Base-by-base conservation (phyloP, 2,888 invertebrate species). In the Pecten maximus region DNA sequence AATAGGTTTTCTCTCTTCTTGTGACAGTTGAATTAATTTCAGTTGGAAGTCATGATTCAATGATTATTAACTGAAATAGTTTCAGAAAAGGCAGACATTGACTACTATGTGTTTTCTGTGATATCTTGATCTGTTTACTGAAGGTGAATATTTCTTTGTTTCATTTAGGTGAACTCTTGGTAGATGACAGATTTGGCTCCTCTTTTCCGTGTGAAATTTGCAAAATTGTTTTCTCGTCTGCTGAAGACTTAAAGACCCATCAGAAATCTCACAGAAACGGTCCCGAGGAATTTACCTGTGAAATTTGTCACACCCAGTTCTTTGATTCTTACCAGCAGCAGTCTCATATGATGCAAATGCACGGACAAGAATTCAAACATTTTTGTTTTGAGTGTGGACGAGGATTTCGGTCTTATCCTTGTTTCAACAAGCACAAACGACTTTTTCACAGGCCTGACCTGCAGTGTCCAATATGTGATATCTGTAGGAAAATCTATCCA, bases 151-250 rank as follows among this genome's bases (percentile, higher is more conserved):
- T 74, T 74, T 74, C 50, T 54, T 35, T 74, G 74, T 74, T 74
- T 74, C 12, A 15, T 74, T 74, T 35, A 74, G 74, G 74, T 74
- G 35, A 74, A 28, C 28, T 28, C 74, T 2, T 12, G 35, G 74
- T 74, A 74, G 74, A 74, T 35, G 74, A 74, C 35, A 6, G 74
- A 2, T 74, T 74, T 15, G 74, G 74, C 74, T 74, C 74, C 35
- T 74, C 74, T 74, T 74, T 74, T 74, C 74, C 74, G 35, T 88
- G 88, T 88, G 50, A 88, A 44, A 88, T 88, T 88, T 88, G 88
- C 40, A 50, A 50, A 19, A 88, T 40, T 16, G 35, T 44, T 8
- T 88, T 2, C 28, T 35, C 40, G 6, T 23, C 44, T 28, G 23
- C 50, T 28, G 44, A 44, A 3, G 44, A 88, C 28, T 50, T 88